A percentile compares a stretch with the other conserved stretches of the same genome.
Evolutionary conservation across 2,888 invertebrate genomes (phyloP).

Genomic region (Oxycera nigricornis): DNA sequence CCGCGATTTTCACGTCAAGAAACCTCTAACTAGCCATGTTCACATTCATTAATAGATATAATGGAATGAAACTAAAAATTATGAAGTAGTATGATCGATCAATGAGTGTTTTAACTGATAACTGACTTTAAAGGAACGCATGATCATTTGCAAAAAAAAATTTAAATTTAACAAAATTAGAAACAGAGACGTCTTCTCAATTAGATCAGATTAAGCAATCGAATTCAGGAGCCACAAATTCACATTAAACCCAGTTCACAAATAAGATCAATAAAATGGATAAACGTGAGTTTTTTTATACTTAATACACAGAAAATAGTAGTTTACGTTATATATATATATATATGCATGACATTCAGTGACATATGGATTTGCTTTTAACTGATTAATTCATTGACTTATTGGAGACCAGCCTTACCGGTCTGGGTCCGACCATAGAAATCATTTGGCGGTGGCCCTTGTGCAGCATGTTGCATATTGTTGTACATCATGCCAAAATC

Average conservation of each 20-base stretch:
- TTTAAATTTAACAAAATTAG: slow-evolving; percentile 19
- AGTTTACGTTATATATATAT: slow-evolving; percentile 13
- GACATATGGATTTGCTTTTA: slow-evolving; percentile 33
- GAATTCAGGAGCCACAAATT: slow-evolving; percentile 7
- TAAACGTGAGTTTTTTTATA: slow-evolving; percentile 17
- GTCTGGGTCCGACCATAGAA: slow-evolving; percentile 61
- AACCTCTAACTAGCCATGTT: too few species aligned
- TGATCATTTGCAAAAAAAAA: not conserved
- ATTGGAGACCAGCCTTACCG: slow-evolving; percentile 58
- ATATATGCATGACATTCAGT: slow-evolving; percentile 22
- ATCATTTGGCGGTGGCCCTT: slow-evolving; percentile 58
- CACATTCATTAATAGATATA: too few species aligned
- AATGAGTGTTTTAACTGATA: not conserved
- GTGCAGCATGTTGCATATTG: slow-evolving; percentile 55
- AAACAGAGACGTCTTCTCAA: not conserved
- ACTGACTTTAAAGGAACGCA: slow-evolving; percentile 22
- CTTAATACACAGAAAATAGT: slow-evolving; percentile 22
- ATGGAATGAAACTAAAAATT: not conserved
- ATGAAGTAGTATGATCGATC: slow-evolving; percentile 3
- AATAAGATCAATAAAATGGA: slow-evolving; percentile 22
- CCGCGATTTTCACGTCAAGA: too few species aligned
- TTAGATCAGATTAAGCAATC: slow-evolving; percentile 16
- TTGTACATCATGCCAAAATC: slow-evolving; percentile 57
- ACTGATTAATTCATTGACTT: slow-evolving; percentile 21
- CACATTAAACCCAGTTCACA: slow-evolving; percentile 37